Percentiles rank a stretch among this genome's conserved stretches.
Conservation (phyloP, 2,113 vertebrate species). For the Syngnathus floridae region DNA sequence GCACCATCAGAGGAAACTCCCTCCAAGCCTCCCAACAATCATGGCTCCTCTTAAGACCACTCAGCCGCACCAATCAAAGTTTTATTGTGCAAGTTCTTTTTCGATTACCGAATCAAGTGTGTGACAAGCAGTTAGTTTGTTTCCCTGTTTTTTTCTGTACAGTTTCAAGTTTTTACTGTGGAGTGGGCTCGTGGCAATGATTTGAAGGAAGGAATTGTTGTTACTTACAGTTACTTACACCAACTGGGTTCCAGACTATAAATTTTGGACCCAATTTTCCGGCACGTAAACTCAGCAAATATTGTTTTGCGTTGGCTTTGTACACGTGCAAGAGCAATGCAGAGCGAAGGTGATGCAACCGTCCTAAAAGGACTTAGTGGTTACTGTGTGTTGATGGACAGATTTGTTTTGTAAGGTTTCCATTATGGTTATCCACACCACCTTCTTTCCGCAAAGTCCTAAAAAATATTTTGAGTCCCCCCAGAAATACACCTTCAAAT, state of each 20-base stretch:
- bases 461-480: neutral
- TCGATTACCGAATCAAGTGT: neutral
- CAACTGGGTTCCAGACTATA: neutral
- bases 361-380: neutral
- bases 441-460: neutral
- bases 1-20: slow-evolving; percentile 74
- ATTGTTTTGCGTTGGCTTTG: neutral
- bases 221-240: neutral
- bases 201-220: too few relatives aligned
- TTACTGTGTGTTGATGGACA: too few relatives aligned
- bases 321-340: neutral
- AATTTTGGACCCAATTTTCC: neutral
- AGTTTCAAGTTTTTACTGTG: neutral
- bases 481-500: neutral
- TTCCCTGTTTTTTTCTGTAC: neutral
- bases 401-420: too few relatives aligned
- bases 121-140: neutral
- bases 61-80: neutral
- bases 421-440: neutral
- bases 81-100: neutral
- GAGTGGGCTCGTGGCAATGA: neutral
- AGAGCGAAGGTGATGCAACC: neutral
- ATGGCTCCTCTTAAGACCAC: slow-evolving; percentile 72
- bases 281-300: neutral
- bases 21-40: slow-evolving; percentile 71